Conservation (phyloP, 2,888 invertebrate genomes). For the Augochlorella aurata region DNA sequence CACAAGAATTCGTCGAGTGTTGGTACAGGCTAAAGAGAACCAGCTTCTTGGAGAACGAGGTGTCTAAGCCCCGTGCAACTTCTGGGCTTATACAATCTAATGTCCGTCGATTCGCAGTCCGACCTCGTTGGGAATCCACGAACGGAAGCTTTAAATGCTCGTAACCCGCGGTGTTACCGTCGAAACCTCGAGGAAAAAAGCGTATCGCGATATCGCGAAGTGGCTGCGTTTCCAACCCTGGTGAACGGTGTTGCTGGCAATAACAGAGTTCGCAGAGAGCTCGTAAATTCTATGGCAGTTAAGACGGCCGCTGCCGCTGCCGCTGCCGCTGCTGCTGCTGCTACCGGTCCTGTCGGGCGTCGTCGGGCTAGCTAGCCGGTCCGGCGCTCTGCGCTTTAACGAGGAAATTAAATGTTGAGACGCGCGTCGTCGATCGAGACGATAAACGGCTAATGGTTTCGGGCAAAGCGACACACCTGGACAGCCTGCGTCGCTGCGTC, state of each 20-base stretch:
- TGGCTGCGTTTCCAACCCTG: not conserved
- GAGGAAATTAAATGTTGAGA: not conserved
- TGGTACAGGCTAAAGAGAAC: too few species aligned
- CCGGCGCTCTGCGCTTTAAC: not conserved
- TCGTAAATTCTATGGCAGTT: not conserved
- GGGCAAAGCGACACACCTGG: not conserved
- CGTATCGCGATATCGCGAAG: not conserved
- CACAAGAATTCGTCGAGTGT: too few species aligned
- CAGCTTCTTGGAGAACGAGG: too few species aligned
- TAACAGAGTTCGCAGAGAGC: not conserved
- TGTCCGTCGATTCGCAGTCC: conserved; percentile 26
- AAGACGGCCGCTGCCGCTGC: not conserved
- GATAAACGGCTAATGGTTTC: not conserved
- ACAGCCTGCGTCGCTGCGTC: not conserved
- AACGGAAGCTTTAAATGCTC: not conserved
- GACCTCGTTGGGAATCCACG: conserved; percentile 30
- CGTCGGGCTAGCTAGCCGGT: not conserved
- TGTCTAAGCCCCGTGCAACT: too few species aligned
- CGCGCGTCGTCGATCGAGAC: not conserved
- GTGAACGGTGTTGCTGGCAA: not conserved
- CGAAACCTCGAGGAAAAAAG: not conserved
- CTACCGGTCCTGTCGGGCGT: too few species aligned
- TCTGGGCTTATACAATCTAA: conserved; percentile 26
- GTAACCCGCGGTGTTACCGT: not conserved
- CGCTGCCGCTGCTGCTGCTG: too few species aligned